A percentile compares a stretch with the other conserved stretches of the same genome.
Conservation (phyloP, 1,140 invertebrate species). For the Leptinotarsa lineolata region DNA sequence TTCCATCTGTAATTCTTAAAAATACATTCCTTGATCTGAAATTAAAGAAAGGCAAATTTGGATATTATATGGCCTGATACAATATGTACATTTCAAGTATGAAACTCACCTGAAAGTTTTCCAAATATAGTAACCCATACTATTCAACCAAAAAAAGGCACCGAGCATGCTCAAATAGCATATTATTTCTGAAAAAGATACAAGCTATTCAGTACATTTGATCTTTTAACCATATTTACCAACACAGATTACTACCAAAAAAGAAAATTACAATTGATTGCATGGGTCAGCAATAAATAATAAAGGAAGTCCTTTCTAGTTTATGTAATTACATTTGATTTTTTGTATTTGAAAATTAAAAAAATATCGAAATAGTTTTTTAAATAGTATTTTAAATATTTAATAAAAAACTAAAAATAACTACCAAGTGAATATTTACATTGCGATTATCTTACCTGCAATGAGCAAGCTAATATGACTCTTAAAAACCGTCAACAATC, state of each 20-base stretch:
- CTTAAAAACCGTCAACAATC: slow-evolving; percentile 77
- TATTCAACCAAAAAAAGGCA: slow-evolving; percentile 84
- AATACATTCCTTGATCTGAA: slow-evolving; percentile 79
- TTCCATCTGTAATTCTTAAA: slow-evolving; percentile 77
- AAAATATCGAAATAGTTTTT: not conserved
- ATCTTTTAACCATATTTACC: too few relatives aligned
- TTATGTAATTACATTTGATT: too few relatives aligned
- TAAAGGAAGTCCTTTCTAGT: too few relatives aligned
- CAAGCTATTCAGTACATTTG: too few relatives aligned
- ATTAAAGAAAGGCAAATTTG: not conserved
- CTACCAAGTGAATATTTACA: too few relatives aligned
- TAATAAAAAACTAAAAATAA: too few relatives aligned
- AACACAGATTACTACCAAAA: too few relatives aligned
- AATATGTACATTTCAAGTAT: too few relatives aligned
- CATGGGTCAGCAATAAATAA: too few relatives aligned
- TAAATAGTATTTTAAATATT: too few relatives aligned
- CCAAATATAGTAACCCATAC: slow-evolving; percentile 84
- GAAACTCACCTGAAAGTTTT: slow-evolving; percentile 72
- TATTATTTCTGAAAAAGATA: slow-evolving; percentile 68
- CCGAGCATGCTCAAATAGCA: slow-evolving; percentile 74
- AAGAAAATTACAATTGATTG: too few relatives aligned
- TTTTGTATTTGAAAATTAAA: not conserved
- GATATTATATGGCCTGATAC: too few relatives aligned
- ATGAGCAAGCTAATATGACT: slow-evolving; percentile 78
- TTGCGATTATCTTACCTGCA: slow-evolving; percentile 61